These are phyloP conservation scores for Lucinisca nassula DNA, from an alignment of 2,888 invertebrate genomes.

Conservation along the genomic window DNA sequence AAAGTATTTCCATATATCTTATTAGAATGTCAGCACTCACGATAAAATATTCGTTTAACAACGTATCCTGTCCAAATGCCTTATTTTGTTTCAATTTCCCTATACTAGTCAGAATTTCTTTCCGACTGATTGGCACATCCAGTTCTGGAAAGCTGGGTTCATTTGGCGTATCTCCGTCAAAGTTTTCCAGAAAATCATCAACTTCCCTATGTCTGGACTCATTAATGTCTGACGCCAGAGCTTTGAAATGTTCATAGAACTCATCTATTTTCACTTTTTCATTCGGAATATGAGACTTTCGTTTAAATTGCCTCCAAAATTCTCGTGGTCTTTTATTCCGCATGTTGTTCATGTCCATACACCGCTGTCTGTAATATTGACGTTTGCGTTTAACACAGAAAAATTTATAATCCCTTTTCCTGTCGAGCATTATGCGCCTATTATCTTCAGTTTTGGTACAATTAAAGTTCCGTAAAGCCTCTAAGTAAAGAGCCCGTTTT, in stretches of 20 bases:
- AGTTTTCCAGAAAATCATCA: background rate
- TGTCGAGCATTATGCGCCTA: background rate
- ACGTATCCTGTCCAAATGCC: background rate
- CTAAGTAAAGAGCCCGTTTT: too few relatives aligned
- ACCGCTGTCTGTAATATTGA: background rate
- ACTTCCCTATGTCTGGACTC: background rate
- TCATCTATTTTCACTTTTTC: background rate
- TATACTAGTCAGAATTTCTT: background rate
- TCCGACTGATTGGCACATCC: background rate
- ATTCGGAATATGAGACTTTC: background rate
- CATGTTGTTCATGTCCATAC: background rate
- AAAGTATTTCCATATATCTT: background rate
- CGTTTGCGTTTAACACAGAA: background rate
- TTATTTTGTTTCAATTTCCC: background rate
- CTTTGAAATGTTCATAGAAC: background rate
- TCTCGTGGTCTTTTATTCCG: constrained; percentile 18
- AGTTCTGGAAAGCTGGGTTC: background rate
- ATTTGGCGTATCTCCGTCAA: background rate
- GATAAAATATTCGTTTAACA: constrained; percentile 22
- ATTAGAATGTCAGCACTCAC: background rate
- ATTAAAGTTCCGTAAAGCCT: too few relatives aligned
- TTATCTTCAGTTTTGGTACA: too few relatives aligned
- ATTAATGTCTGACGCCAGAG: background rate
- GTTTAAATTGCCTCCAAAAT: background rate
- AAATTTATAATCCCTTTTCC: constrained; percentile 19